A percentile compares a stretch with the other conserved stretches of the same genome.
Conservation (phyloP, 2,113 vertebrate species). For the Sisor rabdophorus region DNA sequence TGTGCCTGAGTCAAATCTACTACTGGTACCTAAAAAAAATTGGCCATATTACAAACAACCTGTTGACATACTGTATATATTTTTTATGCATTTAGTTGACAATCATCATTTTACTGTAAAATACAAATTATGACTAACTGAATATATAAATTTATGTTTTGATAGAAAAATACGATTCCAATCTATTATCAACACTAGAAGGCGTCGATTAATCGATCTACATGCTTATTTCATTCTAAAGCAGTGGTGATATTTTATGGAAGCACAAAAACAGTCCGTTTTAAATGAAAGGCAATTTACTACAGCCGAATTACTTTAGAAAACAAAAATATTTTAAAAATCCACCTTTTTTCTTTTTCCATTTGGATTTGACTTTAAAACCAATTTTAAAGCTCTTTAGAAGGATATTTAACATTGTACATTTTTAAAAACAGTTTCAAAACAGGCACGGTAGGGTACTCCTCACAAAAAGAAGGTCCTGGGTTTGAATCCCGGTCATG, state of each 20-base stretch:
- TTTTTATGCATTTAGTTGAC: background rate
- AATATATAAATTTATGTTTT: background rate
- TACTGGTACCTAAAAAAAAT: too few relatives aligned
- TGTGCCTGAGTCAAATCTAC: conserved; percentile 22
- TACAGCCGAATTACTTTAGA: background rate
- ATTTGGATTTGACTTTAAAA: background rate
- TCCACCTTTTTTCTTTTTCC: too few relatives aligned
- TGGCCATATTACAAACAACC: background rate
- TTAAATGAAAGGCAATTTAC: background rate
- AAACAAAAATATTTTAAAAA: background rate
- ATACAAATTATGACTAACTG: background rate
- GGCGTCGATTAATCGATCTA: background rate
- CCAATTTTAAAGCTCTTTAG: background rate
- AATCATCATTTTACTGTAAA: conserved; percentile 1
- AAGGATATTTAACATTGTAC: background rate
- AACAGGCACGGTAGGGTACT: too few relatives aligned
- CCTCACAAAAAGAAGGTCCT: too few relatives aligned
- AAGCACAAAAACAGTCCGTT: background rate
- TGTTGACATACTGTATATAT: background rate
- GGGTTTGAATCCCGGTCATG: too few relatives aligned
- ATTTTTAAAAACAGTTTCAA: too few relatives aligned
- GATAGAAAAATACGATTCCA: background rate
- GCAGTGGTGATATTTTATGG: background rate
- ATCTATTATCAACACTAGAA: background rate
- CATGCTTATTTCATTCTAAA: background rate